A percentile compares a stretch with the other conserved stretches of the same genome.
These are phyloP conservation scores for Sesamia nonagrioides DNA, from an alignment of 1,140 invertebrate species.

Conservation along the genomic window DNA sequence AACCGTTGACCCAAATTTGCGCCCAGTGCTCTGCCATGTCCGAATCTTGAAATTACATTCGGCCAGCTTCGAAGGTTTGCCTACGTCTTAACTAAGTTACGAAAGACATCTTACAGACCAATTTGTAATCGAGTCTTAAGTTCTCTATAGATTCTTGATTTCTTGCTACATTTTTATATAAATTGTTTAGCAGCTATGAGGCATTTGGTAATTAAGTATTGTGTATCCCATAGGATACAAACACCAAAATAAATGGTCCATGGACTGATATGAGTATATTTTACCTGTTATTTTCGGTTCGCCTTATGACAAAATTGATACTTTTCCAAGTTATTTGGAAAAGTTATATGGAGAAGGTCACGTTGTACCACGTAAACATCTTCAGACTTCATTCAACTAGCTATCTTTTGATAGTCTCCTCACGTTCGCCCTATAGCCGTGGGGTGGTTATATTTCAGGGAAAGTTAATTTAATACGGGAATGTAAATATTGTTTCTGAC, in stretches of 20 bases:
- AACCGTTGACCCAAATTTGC: constrained; percentile 20
- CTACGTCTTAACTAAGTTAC: not conserved
- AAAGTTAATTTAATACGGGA: constrained; percentile 5
- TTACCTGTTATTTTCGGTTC: too few relatives aligned
- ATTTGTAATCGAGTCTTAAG: not conserved
- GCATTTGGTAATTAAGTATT: too few relatives aligned
- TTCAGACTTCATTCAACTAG: not conserved
- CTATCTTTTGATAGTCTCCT: constrained; percentile 1
- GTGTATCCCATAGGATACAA: too few relatives aligned
- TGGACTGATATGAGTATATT: too few relatives aligned
- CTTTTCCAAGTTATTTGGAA: not conserved
- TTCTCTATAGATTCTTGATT: too few relatives aligned
- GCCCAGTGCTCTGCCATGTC: not conserved
- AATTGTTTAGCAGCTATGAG: too few relatives aligned
- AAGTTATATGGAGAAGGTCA: not conserved
- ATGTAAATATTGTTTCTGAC: constrained; percentile 18
- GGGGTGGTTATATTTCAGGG: constrained; percentile 10
- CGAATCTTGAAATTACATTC: constrained; percentile 13
- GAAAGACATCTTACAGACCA: not conserved
- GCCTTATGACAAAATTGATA: not conserved
- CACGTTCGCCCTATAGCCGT: constrained; percentile 20
- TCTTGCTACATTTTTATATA: too few relatives aligned
- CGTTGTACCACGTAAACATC: not conserved
- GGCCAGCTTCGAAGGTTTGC: not conserved
- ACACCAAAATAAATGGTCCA: too few relatives aligned